Evolutionary conservation across 1,140 invertebrate species (phyloP).

Genomic region (Drosophila miranda): DNA sequence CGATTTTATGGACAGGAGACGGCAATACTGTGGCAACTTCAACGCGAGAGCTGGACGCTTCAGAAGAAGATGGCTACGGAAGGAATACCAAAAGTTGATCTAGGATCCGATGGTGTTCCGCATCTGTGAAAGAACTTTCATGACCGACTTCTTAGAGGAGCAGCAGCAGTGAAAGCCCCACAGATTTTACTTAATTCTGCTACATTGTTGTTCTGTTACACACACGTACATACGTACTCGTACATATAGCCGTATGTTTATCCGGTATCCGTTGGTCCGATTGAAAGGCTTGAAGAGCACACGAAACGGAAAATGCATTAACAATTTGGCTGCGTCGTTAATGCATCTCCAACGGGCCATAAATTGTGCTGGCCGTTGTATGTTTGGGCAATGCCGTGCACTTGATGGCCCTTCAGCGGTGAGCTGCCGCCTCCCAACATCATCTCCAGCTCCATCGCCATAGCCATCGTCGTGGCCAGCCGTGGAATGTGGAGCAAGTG

Average conservation of each 20-base stretch:
- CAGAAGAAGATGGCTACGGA: conserved; percentile 21
- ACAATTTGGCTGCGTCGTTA: conserved; percentile 67
- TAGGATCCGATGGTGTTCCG: too few relatives aligned
- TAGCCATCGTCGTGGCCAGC: conserved; percentile 1
- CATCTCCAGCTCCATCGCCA: conserved; percentile 7
- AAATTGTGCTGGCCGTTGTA: conserved; percentile 60
- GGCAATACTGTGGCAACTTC: conserved; percentile 38
- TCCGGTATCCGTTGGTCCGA: neutral
- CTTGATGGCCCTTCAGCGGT: neutral
- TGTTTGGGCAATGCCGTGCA: conserved; percentile 33
- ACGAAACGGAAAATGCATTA: conserved; percentile 64
- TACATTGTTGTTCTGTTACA: conserved; percentile 19
- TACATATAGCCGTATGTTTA: conserved; percentile 2
- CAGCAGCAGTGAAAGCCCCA: neutral
- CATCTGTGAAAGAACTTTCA: too few relatives aligned
- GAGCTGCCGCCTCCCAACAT: conserved; percentile 29
- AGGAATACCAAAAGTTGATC: neutral
- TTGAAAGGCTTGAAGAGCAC: conserved; percentile 32
- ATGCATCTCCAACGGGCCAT: conserved; percentile 75
- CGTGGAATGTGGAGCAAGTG: conserved; percentile 57
- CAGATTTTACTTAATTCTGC: conserved; percentile 1
- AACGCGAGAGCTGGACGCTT: conserved; percentile 28
- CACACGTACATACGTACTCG: too few relatives aligned
- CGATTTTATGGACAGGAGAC: conserved; percentile 23
- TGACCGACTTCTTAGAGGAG: too few relatives aligned